A percentile compares a stretch with the other conserved stretches of the same genome.
These are phyloP conservation scores for Drosophila baimaii DNA, from an alignment of 1,140 invertebrate genomes.

Conservation along the genomic window DNA sequence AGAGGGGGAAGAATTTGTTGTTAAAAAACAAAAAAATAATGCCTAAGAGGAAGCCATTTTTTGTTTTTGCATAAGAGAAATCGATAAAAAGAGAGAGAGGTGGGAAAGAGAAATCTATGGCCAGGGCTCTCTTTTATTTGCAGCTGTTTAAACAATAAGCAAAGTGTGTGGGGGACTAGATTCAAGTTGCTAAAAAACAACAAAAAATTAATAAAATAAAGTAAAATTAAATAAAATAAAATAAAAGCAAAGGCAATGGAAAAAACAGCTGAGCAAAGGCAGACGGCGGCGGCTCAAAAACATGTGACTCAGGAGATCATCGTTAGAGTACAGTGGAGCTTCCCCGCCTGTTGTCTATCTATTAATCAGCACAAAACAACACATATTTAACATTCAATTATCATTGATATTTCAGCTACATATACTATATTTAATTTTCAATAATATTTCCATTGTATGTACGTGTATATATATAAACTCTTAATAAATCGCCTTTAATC, in stretches of 20 bases:
- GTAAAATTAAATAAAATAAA: slow-evolving; percentile 3
- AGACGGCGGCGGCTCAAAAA: slow-evolving; percentile 8
- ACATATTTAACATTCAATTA: slow-evolving; percentile 15
- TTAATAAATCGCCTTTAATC: background rate
- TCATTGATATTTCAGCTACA: background rate
- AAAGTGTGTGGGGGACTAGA: background rate
- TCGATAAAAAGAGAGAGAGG: slow-evolving; percentile 11
- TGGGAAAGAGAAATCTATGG: background rate
- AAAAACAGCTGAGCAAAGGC: slow-evolving; percentile 32
- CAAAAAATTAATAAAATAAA: background rate
- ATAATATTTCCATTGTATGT: slow-evolving; percentile 10
- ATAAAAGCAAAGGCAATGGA: slow-evolving; percentile 26
- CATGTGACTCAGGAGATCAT: slow-evolving; percentile 10
- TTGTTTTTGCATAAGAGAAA: slow-evolving; percentile 24
- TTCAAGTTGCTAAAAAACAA: slow-evolving; percentile 18
- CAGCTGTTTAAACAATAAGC: slow-evolving; percentile 35
- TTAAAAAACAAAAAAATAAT: background rate
- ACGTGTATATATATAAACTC: background rate
- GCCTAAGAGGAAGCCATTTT: slow-evolving; percentile 6
- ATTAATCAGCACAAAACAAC: background rate
- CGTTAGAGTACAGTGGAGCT: slow-evolving; percentile 5
- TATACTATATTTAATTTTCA: background rate
- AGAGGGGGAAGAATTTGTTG: background rate
- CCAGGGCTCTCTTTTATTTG: background rate
- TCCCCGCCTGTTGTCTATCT: no score